These are phyloP conservation scores for Neosalanx taihuensis DNA, from an alignment of 2,797 vertebrate species.

Conservation along the genomic window DNA sequence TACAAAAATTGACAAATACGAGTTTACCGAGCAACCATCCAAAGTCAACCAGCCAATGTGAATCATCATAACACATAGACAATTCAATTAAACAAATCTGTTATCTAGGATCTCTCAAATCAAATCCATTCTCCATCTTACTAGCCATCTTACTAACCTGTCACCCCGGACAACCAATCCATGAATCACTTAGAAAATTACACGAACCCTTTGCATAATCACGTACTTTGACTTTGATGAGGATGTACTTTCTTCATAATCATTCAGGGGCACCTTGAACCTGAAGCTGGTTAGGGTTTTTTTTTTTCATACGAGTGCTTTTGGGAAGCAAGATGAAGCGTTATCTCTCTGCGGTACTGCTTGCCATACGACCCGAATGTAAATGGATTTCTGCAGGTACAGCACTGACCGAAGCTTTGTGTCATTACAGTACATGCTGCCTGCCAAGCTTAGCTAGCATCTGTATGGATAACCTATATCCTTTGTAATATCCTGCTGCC, in stretches of 20 bases:
- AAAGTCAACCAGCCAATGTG: no score
- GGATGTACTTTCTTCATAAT: constrained; percentile 31
- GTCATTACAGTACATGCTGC: constrained; percentile 40
- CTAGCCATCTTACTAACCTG: neutral
- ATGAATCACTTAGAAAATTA: neutral
- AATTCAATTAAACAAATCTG: no score
- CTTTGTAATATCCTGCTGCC: constrained; percentile 25
- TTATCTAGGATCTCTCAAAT: no score
- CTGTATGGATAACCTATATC: constrained; percentile 30
- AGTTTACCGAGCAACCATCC: no score
- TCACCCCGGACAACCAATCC: neutral
- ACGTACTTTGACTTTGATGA: constrained; percentile 3
- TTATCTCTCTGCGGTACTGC: constrained; percentile 51
- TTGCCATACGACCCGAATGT: constrained; percentile 32
- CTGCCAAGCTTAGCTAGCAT: constrained; percentile 44
- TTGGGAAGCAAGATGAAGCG: constrained; percentile 47
- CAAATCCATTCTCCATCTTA: neutral
- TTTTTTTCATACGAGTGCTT: constrained; percentile 15
- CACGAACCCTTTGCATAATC: neutral
- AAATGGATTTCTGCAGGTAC: constrained; percentile 59
- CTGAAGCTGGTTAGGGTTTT: constrained; percentile 17
- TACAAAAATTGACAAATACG: no score
- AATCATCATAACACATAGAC: no score
- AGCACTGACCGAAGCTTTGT: constrained; percentile 49
- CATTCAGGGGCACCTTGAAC: constrained; percentile 53